Base-by-base conservation (phyloP, 1,140 invertebrate genomes). In the Drosophila busckii region DNA sequence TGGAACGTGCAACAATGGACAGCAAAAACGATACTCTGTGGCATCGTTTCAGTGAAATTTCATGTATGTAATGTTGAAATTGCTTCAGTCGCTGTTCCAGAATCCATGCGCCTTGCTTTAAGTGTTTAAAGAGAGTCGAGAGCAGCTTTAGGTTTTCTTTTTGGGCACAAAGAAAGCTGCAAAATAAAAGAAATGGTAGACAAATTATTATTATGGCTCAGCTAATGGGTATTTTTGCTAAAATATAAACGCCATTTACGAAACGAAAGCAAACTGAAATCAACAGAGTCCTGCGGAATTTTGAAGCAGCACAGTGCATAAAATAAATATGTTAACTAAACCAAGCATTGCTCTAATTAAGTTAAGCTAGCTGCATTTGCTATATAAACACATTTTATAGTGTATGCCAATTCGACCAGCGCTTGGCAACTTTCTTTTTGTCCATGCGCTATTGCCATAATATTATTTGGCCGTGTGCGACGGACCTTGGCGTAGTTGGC, bases 381-480 rank as follows among this genome's bases (percentile, higher is more conserved):
- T 4, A 42, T 22, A 7, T 12, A 22, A 6, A 25, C 15, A 34
- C n/a, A 28, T 44, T 38, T n/a, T 9, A 13, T 16, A n/a, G n/a
- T n/a, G n/a, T 22, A 15, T 19, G 6, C 13, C 12, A 10, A 17
- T 19, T 37, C 22, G 7, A 4, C 19, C 12, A 9, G 26, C 13
- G 7, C 13, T 45, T 23, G 26, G 9, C 31, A 50, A 54, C 73
- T 80, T 78, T 61, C 46, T 63, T 82, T 82, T 73, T 53, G 75
- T 75, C 69, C 75, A 41, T 56, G 75, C 75, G 64, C 66, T 82
- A 75, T 82, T 46, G 64, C 75, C 64, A 38, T 73, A 58, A 80
- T 80, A 61, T 70, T 55, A 52, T 58, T 75, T 49, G 69, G 54
- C 54, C 75, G 25, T 66, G 59, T 41, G 54, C 54, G n/a, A n/a